These are phyloP conservation scores for Scarus forsteni DNA, from an alignment of 2,797 vertebrate genomes.

Conservation along the genomic window DNA sequence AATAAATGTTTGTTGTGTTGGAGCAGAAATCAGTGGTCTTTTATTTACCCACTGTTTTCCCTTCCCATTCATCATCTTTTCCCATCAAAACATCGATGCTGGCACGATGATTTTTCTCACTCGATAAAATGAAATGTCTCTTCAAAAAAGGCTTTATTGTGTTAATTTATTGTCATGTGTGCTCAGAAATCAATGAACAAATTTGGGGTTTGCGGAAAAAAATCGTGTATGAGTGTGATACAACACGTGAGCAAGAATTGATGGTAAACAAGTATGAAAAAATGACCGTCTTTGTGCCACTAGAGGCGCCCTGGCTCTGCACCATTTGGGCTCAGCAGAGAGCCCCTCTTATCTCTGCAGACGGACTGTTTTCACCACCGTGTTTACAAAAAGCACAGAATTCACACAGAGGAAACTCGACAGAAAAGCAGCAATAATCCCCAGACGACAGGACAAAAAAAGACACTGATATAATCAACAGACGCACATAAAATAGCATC, in stretches of 20 bases:
- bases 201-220: neutral
- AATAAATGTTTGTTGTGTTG: neutral
- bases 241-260: constrained; percentile 72
- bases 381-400: neutral
- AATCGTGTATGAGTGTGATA: constrained; percentile 21
- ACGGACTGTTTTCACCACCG: constrained; percentile 4
- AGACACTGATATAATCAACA: neutral
- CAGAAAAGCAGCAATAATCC: neutral
- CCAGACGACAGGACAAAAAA: neutral
- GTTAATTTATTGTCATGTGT: neutral
- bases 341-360: constrained; percentile 7
- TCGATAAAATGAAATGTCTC: fast-evolving
- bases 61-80: constrained; percentile 8
- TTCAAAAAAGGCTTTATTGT: neutral
- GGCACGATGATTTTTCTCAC: neutral
- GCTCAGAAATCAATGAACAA: neutral
- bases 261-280: constrained; percentile 80
- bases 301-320: constrained; percentile 77
- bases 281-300: constrained; percentile 29
- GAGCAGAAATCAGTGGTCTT: constrained; percentile 6
- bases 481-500: neutral
- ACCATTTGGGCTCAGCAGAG: constrained; percentile 53
- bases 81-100: constrained; percentile 18
- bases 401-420: neutral
- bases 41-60: neutral